These are phyloP conservation scores for Florisuga fusca DNA, from an alignment of 2,797 vertebrate genomes.

Conservation along the genomic window DNA sequence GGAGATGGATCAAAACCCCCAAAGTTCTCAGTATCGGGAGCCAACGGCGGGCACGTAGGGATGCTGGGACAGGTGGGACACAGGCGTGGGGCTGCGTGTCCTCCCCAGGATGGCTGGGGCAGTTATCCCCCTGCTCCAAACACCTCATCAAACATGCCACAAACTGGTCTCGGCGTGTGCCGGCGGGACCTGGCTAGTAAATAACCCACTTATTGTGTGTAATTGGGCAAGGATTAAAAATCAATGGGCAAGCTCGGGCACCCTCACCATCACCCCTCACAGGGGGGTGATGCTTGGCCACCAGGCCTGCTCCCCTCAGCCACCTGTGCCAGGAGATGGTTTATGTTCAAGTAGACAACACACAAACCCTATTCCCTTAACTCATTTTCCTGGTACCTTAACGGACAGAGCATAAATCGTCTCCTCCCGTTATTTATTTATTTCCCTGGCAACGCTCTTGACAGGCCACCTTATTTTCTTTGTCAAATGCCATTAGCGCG, in stretches of 20 bases:
- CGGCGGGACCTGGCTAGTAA: slow-evolving; percentile 22
- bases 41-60: rapidly evolving
- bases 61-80: rapidly evolving
- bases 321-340: not conserved
- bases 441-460: slow-evolving; percentile 28
- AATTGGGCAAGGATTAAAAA: slow-evolving; percentile 66
- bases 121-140: not conserved
- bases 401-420: not conserved
- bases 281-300: not conserved
- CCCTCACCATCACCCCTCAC: too few relatives aligned
- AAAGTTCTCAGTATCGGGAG: rapidly evolving
- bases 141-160: not conserved
- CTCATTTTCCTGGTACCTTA: slow-evolving; percentile 43
- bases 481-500: slow-evolving; percentile 69
- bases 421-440: slow-evolving; percentile 63
- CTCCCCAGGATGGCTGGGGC: rapidly evolving
- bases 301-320: not conserved
- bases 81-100: rapidly evolving
- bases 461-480: slow-evolving; percentile 65
- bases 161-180: not conserved
- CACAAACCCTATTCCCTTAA: slow-evolving; percentile 20
- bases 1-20: not conserved
- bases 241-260: not conserved
- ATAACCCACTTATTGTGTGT: slow-evolving; percentile 25
- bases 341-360: slow-evolving; percentile 45